Percentiles rank a stretch among this genome's conserved stretches.
phyloP scores from a whole-genome alignment of 2,113 vertebrate genomes.

The Lontra canadensis region DNA sequence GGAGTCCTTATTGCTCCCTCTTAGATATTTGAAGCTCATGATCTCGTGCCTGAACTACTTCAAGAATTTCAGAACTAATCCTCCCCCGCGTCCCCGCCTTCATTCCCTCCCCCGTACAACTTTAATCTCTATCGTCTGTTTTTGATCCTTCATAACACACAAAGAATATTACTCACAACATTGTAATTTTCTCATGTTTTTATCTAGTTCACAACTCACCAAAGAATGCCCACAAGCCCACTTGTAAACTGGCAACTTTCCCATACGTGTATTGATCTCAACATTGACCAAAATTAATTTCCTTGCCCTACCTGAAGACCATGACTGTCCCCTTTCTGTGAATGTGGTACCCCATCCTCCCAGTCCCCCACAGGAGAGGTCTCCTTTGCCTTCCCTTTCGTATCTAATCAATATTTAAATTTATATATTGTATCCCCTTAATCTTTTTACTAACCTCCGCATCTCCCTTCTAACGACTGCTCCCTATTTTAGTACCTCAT shows the following conservation, averaged over 20 bases:
- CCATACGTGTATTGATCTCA: background rate
- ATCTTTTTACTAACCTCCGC: background rate
- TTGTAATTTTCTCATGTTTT: background rate
- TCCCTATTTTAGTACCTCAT: background rate
- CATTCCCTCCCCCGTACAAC: fast-evolving
- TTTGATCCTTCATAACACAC: background rate
- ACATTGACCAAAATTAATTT: background rate
- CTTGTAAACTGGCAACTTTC: background rate
- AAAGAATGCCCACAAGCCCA: background rate
- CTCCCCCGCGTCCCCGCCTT: fast-evolving
- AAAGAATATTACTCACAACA: background rate
- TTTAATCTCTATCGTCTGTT: background rate
- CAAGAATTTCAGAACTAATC: background rate
- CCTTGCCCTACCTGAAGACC: background rate
- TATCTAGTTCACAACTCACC: background rate
- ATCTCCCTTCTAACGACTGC: background rate
- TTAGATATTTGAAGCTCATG: background rate
- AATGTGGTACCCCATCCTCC: background rate
- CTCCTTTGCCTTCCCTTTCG: background rate
- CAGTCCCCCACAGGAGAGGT: background rate
- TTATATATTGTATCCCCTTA: background rate
- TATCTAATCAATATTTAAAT: background rate
- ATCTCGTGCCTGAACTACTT: background rate
- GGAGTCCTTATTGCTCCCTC: background rate
- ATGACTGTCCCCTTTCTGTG: background rate